Percentiles rank a stretch among this genome's conserved stretches.
These are phyloP conservation scores for Hippopotamus amphibius DNA, from an alignment of 2,113 vertebrate genomes.

Conservation along the genomic window DNA sequence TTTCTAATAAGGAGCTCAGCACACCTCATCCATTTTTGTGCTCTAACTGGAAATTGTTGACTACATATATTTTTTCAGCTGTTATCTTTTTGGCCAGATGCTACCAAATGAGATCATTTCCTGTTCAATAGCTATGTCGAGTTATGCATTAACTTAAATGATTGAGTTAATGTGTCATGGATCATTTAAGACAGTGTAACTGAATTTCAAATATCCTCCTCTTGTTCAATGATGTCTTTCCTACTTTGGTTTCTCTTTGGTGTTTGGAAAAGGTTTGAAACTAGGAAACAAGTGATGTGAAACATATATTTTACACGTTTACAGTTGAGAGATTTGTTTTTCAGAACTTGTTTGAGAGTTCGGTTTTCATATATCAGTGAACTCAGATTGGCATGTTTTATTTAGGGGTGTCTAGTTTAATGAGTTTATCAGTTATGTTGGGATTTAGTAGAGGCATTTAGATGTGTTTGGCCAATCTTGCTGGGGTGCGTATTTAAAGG, in stretches of 20 bases:
- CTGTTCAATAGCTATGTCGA: background rate
- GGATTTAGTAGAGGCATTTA: background rate
- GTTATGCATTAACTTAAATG: constrained; percentile 51
- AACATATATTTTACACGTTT: background rate
- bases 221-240: constrained; percentile 27
- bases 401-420: background rate
- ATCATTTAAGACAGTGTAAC: constrained; percentile 16
- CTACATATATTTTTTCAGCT: background rate
- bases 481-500: background rate
- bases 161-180: background rate
- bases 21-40: background rate
- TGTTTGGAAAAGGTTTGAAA: background rate
- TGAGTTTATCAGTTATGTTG: background rate
- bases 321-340: background rate
- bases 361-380: background rate
- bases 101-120: constrained; percentile 18
- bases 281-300: background rate
- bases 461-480: background rate
- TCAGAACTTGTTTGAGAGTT: background rate
- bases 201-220: constrained; percentile 14
- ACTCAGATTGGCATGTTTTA: background rate
- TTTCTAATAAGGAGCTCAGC: background rate
- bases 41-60: constrained; percentile 27
- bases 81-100: constrained; percentile 46
- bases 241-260: background rate